Evolutionary conservation across 1,140 invertebrate species (phyloP).

Genomic region (Trichonephila clavipes): DNA sequence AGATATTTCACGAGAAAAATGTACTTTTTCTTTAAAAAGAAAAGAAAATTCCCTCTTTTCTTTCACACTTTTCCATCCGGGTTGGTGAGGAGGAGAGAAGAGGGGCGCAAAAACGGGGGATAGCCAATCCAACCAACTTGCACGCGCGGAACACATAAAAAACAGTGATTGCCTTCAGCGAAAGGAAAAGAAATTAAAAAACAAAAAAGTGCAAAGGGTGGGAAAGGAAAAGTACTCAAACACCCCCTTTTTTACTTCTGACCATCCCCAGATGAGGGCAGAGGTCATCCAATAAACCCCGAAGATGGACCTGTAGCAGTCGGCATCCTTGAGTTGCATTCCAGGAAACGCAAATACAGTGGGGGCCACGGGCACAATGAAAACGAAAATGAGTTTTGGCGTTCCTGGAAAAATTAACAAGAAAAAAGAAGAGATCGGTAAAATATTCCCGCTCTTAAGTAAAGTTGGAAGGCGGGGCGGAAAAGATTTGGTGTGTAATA

Average conservation of each 20-base stretch:
- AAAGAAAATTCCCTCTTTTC: not conserved
- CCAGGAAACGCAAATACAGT: conserved; percentile 50
- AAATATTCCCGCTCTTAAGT: conserved; percentile 4
- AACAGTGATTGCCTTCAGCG: conserved; percentile 5
- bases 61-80: conserved; percentile 45
- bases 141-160: conserved; percentile 49
- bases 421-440: not conserved
- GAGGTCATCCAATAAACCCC: conserved; percentile 33
- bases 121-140: conserved; percentile 20
- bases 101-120: not conserved
- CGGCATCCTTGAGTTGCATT: conserved; percentile 34
- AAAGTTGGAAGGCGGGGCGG: conserved; percentile 34
- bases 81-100: not conserved
- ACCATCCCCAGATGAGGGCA: conserved; percentile 1
- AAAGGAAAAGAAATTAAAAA: conserved; percentile 3
- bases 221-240: not conserved
- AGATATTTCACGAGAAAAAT: conserved; percentile 3
- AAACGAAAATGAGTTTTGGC: conserved; percentile 33
- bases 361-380: conserved; percentile 1
- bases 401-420: conserved; percentile 44
- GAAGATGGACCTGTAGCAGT: not conserved
- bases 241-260: not conserved
- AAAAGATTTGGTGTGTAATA: conserved; percentile 45
- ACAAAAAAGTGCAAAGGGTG: not conserved
- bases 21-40: not conserved